phyloP scores from a whole-genome alignment of 2,113 vertebrate species.

The Campylomormyrus numenius region DNA sequence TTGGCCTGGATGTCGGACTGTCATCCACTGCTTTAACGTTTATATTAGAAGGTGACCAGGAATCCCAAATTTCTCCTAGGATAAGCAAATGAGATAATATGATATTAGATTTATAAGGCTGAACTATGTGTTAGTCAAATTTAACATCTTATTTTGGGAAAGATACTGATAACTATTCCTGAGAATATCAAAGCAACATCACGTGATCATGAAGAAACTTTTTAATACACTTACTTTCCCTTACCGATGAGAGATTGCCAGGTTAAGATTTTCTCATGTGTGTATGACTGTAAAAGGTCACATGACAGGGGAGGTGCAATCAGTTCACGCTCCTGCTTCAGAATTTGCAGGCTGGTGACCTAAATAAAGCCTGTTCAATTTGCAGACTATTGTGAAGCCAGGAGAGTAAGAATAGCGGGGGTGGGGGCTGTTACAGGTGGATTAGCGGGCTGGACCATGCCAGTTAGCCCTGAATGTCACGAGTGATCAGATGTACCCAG shows the following conservation, averaged over 20 bases:
- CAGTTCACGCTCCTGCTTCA: neutral
- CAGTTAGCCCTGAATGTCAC: neutral
- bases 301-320: neutral
- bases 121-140: neutral
- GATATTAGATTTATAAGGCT: neutral
- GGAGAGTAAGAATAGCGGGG: neutral
- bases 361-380: neutral
- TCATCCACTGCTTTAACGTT: neutral
- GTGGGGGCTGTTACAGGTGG: neutral
- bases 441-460: neutral
- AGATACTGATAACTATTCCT: neutral
- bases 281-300: neutral
- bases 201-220: neutral
- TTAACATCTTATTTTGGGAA: neutral
- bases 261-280: neutral
- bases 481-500: neutral
- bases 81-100: neutral
- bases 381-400: slow-evolving; percentile 1
- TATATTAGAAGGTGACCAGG: neutral
- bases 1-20: neutral
- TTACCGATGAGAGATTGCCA: neutral
- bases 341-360: slow-evolving; percentile 9
- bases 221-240: neutral
- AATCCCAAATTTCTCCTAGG: neutral
- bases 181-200: neutral